Base-by-base conservation (phyloP, 53 echinoderm and acorn worm species). In the Patiria pectinifera region DNA sequence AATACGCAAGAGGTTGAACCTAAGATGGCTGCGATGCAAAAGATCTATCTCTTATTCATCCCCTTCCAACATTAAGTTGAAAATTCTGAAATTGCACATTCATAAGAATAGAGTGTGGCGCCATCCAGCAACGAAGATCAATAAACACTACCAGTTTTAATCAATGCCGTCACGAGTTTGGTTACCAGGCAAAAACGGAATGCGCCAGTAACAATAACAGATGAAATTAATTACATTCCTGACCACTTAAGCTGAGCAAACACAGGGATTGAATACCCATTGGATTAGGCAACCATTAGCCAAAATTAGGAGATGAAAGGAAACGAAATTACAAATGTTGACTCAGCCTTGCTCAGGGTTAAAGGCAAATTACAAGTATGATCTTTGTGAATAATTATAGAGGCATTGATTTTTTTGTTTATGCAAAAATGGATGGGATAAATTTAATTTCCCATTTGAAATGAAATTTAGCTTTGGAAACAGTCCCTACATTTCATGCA, bases 191-290 rank as follows among this genome's bases (percentile, higher is more conserved):
- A 74, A 21, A 8, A 21, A 74, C 19, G 24, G 24, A 74, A 74
- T 74, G 74, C 22, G 4, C 74, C 4, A 24, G 24, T 74, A 23
- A 74, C 21, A 66, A 66, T 66, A 66, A 74, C 24, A 22, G n/a
- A 6, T 6, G 53, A 74, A 74, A 74, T 74, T 74, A 74, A 74
- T 74, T 74, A 74, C 74, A 74, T 74, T n/a, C 74, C 74, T 4
- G 74, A 74, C 74, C 74, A 74, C 74, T 74, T 74, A 74, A 74
- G 74, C 74, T 74, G 74, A 11, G 24, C 74, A 74, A 74, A 74
- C 22, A 74, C 4, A 24, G 53, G 10, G n/a, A 16, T 3, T 10
- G 19, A 74, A 74, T 9, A 23, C 74, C 24, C 74, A 74, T n/a
- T 1, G 24, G 74, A 24, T 74, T 74, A 23, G 10, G 74, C 4